Conservation (phyloP, 1,140 invertebrate species). For the Papilio polytes region DNA sequence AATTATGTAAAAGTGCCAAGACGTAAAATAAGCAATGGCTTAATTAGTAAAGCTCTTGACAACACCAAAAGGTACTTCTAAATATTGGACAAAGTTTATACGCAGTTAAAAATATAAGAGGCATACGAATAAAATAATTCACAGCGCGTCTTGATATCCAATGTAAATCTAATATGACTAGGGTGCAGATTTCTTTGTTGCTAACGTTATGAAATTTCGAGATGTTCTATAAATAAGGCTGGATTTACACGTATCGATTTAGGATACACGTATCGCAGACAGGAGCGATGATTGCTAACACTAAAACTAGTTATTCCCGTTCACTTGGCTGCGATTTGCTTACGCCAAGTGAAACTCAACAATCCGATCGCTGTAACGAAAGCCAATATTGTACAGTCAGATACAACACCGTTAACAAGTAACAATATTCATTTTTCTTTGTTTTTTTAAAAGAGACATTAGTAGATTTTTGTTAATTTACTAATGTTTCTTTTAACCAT, state of each 20-base stretch:
- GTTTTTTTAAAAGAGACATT: no score
- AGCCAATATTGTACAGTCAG: slow-evolving; percentile 11
- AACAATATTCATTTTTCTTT: no score
- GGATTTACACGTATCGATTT: slow-evolving; percentile 15
- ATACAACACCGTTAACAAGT: background rate
- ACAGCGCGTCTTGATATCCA: no score
- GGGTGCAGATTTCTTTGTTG: background rate
- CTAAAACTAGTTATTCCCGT: slow-evolving; percentile 32
- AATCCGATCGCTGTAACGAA: slow-evolving; percentile 28
- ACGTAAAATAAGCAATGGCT: no score
- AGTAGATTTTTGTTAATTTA: no score
- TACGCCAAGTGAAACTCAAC: slow-evolving; percentile 32
- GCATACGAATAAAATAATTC: no score
- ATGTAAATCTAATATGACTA: background rate
- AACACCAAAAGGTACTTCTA: no score
- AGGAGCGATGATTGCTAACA: slow-evolving; percentile 23
- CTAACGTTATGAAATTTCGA: background rate
- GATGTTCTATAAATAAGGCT: background rate
- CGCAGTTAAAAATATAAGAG: no score
- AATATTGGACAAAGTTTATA: no score
- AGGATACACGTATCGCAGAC: slow-evolving; percentile 19
- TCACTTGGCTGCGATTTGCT: slow-evolving; percentile 11
- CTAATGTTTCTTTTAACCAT: no score
- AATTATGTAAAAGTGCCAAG: no score
- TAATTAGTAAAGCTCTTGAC: no score